A percentile compares a stretch with the other conserved stretches of the same genome.
phyloP scores from a whole-genome alignment of 30 jellyfish, hydroid and myxozoan species.

The Sanderia malayensis region DNA sequence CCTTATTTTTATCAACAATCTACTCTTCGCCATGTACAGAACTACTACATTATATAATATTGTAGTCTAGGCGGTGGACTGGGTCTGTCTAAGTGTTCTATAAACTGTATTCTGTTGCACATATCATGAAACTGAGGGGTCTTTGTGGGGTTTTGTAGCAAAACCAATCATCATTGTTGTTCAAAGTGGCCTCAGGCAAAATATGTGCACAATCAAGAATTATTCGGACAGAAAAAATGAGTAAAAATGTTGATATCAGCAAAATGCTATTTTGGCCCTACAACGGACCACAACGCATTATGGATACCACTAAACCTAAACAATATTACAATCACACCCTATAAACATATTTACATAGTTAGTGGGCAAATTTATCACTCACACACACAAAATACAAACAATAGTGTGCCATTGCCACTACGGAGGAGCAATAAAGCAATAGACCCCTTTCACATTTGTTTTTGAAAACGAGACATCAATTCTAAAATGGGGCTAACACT shows the following conservation, averaged over 20 bases:
- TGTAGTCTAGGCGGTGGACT: background rate
- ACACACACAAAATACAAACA: background rate
- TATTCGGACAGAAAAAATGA: background rate
- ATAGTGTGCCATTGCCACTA: background rate
- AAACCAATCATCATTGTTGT: background rate
- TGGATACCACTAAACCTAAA: background rate
- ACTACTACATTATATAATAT: too few species aligned
- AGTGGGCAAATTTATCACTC: slow-evolving; percentile 1
- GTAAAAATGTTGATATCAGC: background rate
- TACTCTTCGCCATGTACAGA: too few species aligned
- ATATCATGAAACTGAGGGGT: background rate
- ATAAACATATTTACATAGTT: background rate
- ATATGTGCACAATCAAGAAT: slow-evolving; percentile 1
- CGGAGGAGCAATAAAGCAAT: slow-evolving; percentile 5
- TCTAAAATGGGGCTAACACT: too few species aligned
- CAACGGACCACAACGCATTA: background rate
- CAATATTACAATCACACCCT: background rate
- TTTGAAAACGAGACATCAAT: too few species aligned
- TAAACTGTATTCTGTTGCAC: background rate
- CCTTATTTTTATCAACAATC: too few species aligned
- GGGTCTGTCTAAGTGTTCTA: background rate
- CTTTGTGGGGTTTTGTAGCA: background rate
- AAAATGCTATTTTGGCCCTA: background rate
- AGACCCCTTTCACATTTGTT: too few species aligned
- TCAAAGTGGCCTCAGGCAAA: slow-evolving; percentile 2